Conservation (phyloP, 2,797 vertebrate genomes). For the Coreius guichenoti region DNA sequence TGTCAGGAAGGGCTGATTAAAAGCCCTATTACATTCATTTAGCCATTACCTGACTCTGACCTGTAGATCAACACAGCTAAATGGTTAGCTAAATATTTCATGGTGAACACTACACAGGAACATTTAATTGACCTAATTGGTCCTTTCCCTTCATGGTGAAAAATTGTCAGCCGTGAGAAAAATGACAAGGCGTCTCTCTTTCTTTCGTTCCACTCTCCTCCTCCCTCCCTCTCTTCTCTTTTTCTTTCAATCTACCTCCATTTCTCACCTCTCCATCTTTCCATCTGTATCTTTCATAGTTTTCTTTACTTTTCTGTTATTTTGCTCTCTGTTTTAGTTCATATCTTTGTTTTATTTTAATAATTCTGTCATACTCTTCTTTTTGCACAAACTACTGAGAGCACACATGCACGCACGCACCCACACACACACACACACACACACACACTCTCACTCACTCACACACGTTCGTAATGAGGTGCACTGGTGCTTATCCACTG, state of each 20-base stretch:
- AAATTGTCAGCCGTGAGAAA: conserved; percentile 43
- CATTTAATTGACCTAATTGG: conserved; percentile 58
- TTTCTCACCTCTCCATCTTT: neutral
- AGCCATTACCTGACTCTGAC: conserved; percentile 60
- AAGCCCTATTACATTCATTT: conserved; percentile 58
- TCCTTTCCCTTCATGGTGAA: conserved; percentile 49
- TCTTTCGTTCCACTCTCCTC: neutral
- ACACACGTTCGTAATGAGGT: conserved; percentile 39
- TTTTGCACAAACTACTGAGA: conserved; percentile 15
- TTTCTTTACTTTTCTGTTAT: neutral
- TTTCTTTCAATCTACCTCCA: neutral
- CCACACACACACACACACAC: neutral
- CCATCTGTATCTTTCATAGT: neutral
- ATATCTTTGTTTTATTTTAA: conserved; percentile 13
- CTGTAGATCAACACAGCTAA: conserved; percentile 36
- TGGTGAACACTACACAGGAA: conserved; percentile 48
- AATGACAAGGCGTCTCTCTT: conserved; percentile 30
- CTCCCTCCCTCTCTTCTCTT: neutral
- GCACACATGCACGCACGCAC: neutral
- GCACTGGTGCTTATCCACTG: conserved; percentile 52
- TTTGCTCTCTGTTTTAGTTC: neutral
- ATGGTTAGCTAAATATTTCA: conserved; percentile 47
- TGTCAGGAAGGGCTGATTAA: conserved; percentile 63
- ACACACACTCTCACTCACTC: neutral
- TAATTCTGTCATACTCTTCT: conserved; percentile 9